These are phyloP conservation scores for Dolomedes plantarius DNA, from an alignment of 2,888 invertebrate species.

Conservation along the genomic window DNA sequence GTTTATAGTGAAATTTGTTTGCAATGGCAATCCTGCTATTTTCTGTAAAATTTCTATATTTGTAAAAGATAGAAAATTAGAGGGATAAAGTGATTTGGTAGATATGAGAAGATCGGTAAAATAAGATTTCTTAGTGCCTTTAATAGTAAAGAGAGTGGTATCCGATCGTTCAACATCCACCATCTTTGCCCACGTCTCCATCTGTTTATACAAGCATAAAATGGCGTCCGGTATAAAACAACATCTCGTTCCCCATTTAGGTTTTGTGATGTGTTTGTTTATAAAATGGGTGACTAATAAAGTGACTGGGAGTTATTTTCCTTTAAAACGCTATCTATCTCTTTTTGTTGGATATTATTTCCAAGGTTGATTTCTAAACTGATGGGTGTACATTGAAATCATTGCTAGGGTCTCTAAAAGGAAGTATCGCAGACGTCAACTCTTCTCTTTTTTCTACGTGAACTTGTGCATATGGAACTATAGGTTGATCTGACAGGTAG, in stretches of 20 bases:
- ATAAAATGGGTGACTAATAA: conserved; percentile 38
- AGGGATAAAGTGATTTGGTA: no score
- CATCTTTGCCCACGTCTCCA: no score
- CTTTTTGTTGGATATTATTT: background rate
- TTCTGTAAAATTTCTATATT: no score
- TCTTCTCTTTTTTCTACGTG: conserved; percentile 10
- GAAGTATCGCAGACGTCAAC: conserved; percentile 26
- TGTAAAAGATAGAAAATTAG: no score
- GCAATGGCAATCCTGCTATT: no score
- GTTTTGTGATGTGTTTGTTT: conserved; percentile 36
- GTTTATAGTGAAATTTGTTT: no score
- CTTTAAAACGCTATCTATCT: background rate
- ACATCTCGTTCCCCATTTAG: conserved; percentile 4
- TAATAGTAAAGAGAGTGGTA: no score
- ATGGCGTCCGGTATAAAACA: conserved; percentile 5
- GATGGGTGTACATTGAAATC: conserved; percentile 29
- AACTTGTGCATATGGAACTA: background rate
- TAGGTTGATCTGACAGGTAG: conserved; percentile 47
- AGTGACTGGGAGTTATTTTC: conserved; percentile 28
- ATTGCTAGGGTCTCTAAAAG: conserved; percentile 48
- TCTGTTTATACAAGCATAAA: background rate
- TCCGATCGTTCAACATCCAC: no score
- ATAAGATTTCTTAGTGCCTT: no score
- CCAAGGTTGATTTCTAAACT: conserved; percentile 8
- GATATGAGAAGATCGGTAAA: no score